phyloP scores from a whole-genome alignment of 2,888 invertebrate genomes.

The Lepidonotus clava region DNA sequence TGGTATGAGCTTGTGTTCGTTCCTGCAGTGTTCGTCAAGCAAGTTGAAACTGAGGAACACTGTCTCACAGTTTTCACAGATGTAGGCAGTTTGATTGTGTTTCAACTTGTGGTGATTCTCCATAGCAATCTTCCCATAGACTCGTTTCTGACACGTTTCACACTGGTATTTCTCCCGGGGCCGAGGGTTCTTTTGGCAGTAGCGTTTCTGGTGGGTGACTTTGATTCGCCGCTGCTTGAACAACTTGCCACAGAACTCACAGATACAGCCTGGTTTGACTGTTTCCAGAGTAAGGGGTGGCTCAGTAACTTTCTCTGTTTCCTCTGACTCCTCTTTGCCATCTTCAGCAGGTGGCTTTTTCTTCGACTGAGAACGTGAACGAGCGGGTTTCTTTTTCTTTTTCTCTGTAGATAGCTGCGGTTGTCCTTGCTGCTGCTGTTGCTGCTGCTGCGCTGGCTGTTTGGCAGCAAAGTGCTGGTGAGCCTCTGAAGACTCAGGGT shows the following conservation, averaged over 20 bases:
- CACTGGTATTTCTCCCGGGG: conserved; percentile 49
- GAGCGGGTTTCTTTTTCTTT: conserved; percentile 41
- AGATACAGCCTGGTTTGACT: conserved; percentile 41
- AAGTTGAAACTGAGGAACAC: conserved; percentile 19
- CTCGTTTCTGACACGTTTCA: conserved; percentile 27
- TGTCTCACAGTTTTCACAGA: conserved; percentile 45
- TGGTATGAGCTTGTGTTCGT: conserved; percentile 33
- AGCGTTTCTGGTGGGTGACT: conserved; percentile 46
- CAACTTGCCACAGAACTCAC: conserved; percentile 51
- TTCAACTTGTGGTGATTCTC: conserved; percentile 46
- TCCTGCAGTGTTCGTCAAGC: conserved; percentile 35
- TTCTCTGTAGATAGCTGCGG: too few species aligned
- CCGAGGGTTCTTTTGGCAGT: conserved; percentile 39
- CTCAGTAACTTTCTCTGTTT: neutral
- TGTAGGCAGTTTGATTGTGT: conserved; percentile 42
- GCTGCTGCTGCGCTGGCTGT: conserved; percentile 32
- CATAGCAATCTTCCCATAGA: conserved; percentile 39
- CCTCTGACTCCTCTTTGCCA: neutral
- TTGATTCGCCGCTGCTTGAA: conserved; percentile 46
- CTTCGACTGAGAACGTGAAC: neutral
- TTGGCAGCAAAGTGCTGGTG: conserved; percentile 46
- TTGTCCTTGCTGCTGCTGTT: conserved; percentile 1
- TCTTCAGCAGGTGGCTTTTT: conserved; percentile 18
- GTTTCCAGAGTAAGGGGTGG: conserved; percentile 32
- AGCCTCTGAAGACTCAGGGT: conserved; percentile 28